Percentiles rank a stretch among this genome's conserved stretches.
Evolutionary conservation across 2,888 invertebrate species (phyloP).

Genomic region (Acronicta aceris): DNA sequence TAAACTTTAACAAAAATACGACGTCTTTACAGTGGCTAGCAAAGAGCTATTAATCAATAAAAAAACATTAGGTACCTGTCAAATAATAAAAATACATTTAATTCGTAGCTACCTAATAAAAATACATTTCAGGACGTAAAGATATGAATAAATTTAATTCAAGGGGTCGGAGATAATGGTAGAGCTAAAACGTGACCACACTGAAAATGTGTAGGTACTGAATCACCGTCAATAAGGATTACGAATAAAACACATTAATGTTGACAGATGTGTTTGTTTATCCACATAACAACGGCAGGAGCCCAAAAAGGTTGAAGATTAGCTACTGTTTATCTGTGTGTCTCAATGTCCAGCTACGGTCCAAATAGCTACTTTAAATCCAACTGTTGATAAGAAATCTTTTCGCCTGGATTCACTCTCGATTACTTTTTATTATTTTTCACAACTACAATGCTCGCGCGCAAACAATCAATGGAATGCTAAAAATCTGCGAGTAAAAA

Average conservation of each 20-base stretch:
- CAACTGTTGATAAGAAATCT: conserved; percentile 56
- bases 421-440: conserved; percentile 56
- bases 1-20: too few species aligned
- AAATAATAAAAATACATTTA: too few species aligned
- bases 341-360: conserved; percentile 27
- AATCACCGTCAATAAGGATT: conserved; percentile 32
- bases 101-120: too few species aligned
- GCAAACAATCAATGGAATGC: conserved; percentile 33
- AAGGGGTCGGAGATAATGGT: conserved; percentile 20
- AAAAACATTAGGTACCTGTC: too few species aligned
- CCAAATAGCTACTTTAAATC: conserved; percentile 57
- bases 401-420: conserved; percentile 39
- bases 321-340: conserved; percentile 36
- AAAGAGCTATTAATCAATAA: too few species aligned
- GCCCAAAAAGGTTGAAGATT: conserved; percentile 39
- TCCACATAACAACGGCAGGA: conserved; percentile 21
- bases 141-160: conserved; percentile 28
- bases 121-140: conserved; percentile 3
- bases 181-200: conserved; percentile 28
- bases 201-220: conserved; percentile 13
- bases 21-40: too few species aligned
- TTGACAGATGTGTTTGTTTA: conserved; percentile 29
- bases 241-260: conserved; percentile 25
- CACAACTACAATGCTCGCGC: conserved; percentile 35
- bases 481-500: conserved; percentile 36